These are phyloP conservation scores for Palaemon carinicauda DNA, from an alignment of 1,140 invertebrate genomes.

Conservation along the genomic window DNA sequence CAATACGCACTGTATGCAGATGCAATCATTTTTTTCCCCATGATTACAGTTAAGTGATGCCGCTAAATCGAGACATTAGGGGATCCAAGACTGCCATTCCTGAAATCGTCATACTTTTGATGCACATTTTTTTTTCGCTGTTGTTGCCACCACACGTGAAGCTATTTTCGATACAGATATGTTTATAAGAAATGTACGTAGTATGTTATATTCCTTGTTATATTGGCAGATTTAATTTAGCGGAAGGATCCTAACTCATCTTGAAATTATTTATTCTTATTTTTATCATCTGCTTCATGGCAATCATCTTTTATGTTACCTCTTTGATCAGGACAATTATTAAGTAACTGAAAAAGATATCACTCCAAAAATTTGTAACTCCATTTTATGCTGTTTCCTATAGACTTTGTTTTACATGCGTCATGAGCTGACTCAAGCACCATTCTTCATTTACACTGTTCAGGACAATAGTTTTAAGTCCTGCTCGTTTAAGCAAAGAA, in stretches of 20 bases:
- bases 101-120: constrained; percentile 31
- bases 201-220: background rate
- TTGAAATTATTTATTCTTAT: too few species aligned
- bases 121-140: background rate
- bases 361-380: background rate
- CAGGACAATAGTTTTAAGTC: constrained; percentile 20
- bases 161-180: background rate
- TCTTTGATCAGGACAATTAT: too few species aligned
- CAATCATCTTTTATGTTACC: too few species aligned
- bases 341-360: too few species aligned
- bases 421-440: background rate
- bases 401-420: background rate
- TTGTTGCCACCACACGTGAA: constrained; percentile 19
- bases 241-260: background rate
- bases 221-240: background rate
- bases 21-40: background rate
- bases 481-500: constrained; percentile 24
- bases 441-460: background rate
- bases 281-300: too few species aligned
- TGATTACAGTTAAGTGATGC: background rate
- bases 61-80: background rate
- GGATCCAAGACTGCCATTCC: background rate
- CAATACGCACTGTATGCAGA: background rate
- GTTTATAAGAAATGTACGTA: background rate
- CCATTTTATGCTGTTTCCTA: background rate